These are phyloP conservation scores for Serinus canaria DNA, from an alignment of 2,113 vertebrate species.

Conservation along the genomic window DNA sequence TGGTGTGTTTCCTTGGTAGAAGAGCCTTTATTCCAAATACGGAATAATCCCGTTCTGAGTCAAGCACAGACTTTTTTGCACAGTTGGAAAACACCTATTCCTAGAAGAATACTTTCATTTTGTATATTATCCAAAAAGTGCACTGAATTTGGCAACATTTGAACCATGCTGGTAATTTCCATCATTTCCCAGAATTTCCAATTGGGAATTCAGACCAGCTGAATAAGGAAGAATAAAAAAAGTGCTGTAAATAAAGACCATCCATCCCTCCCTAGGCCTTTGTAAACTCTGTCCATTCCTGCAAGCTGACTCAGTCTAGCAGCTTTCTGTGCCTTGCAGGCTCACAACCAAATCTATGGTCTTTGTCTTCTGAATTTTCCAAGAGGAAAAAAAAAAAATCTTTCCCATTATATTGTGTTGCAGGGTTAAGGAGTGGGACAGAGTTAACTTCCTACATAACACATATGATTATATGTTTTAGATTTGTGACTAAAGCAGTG, in stretches of 20 bases:
- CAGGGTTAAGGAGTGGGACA: not conserved
- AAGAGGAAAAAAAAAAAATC: not conserved
- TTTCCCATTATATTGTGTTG: not conserved
- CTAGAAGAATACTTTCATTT: not conserved
- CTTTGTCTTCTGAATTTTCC: not conserved
- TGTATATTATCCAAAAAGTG: not conserved
- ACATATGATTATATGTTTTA: accelerated
- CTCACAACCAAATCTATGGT: not conserved
- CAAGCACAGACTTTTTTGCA: not conserved
- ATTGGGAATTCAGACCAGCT: slow-evolving; percentile 6
- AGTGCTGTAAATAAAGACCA: not conserved
- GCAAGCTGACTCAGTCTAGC: not conserved
- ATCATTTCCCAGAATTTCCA: not conserved
- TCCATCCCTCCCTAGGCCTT: not conserved
- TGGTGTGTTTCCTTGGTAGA: not conserved
- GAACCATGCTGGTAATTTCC: not conserved
- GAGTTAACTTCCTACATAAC: not conserved
- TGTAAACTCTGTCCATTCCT: not conserved
- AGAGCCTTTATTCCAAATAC: not conserved
- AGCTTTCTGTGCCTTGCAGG: not conserved
- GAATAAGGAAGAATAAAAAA: not conserved
- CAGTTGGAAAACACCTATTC: slow-evolving; percentile 8
- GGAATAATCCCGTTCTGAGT: not conserved
- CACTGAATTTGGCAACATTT: not conserved
- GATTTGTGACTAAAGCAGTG: not conserved